These are phyloP conservation scores for Phaethornis superciliosus DNA, from an alignment of 2,113 vertebrate genomes.

Conservation along the genomic window DNA sequence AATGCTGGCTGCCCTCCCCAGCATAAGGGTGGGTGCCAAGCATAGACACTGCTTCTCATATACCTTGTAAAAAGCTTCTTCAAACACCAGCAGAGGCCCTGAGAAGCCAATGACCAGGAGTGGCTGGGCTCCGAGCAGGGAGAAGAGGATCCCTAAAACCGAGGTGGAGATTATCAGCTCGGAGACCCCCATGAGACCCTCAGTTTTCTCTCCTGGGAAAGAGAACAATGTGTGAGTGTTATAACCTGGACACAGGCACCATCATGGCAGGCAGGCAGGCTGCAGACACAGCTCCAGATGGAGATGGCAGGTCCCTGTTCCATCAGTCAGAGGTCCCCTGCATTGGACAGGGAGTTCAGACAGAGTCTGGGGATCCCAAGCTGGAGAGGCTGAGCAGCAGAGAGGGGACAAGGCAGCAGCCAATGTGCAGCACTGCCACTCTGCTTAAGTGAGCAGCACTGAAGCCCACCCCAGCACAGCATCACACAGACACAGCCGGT, in stretches of 20 bases:
- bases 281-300: background rate
- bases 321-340: background rate
- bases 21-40: background rate
- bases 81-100: conserved; percentile 94
- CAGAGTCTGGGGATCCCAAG: background rate
- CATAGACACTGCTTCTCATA: conserved; percentile 1
- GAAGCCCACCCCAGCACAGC: conserved; percentile 52
- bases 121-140: conserved; percentile 91
- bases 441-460: background rate
- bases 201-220: conserved; percentile 92
- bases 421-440: background rate
- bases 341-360: background rate
- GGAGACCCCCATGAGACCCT: conserved; percentile 96
- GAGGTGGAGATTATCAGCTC: conserved; percentile 97
- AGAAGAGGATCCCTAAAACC: conserved; percentile 91
- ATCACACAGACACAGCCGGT: conserved; percentile 49
- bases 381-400: conserved; percentile 26
- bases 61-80: conserved; percentile 97
- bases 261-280: background rate
- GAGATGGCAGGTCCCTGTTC: background rate
- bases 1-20: background rate
- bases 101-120: conserved; percentile 97
- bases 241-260: background rate
- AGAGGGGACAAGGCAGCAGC: conserved; percentile 27
- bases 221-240: background rate